Conservation (phyloP, 2,113 vertebrate species). For the Strix uralensis region DNA sequence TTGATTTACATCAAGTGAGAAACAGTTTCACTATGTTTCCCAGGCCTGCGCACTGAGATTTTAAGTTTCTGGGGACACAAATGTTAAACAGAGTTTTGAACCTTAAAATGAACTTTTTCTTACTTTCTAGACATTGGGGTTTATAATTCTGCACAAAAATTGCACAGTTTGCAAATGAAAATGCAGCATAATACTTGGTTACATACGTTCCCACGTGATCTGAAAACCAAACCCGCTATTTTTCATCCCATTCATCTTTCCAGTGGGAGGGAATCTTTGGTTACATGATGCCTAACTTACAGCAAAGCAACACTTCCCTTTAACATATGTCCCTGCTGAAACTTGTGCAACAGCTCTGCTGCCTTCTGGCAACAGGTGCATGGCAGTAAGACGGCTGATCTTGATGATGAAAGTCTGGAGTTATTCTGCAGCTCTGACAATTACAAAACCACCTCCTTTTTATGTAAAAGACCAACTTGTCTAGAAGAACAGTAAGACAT, state of each 20-base stretch:
- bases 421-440: not conserved
- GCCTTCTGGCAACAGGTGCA: not conserved
- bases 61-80: not conserved
- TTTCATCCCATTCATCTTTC: not conserved
- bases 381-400: not conserved
- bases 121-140: not conserved
- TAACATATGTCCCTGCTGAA: not conserved
- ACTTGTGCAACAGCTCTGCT: not conserved
- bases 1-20: not conserved
- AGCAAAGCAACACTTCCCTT: not conserved
- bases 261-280: not conserved
- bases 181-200: not conserved
- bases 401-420: not conserved
- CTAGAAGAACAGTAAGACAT: not conserved
- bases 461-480: not conserved
- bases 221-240: not conserved
- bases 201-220: not conserved
- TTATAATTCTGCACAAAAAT: not conserved
- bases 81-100: not conserved
- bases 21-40: not conserved
- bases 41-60: not conserved
- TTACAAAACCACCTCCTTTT: not conserved
- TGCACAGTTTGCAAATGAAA: not conserved
- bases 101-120: not conserved
- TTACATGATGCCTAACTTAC: not conserved